Percentiles rank a stretch among this genome's conserved stretches.
Evolutionary conservation across 1,140 invertebrate genomes (phyloP).

Genomic region (Drosophila athabasca): DNA sequence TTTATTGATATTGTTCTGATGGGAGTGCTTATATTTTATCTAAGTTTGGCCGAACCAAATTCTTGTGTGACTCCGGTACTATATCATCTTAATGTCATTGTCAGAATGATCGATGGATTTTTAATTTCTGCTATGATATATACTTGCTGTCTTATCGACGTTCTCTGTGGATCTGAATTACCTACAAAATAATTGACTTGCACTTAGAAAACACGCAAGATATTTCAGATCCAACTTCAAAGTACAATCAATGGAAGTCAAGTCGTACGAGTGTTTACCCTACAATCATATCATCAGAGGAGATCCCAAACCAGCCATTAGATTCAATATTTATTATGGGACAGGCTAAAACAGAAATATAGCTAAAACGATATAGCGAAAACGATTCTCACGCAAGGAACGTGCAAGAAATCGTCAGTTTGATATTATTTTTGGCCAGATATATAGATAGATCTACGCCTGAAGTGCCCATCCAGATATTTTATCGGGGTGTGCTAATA

Average conservation of each 20-base stretch:
- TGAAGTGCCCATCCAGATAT: slow-evolving; percentile 24
- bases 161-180: slow-evolving; percentile 21
- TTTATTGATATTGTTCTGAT: slow-evolving; percentile 1
- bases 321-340: slow-evolving; percentile 39
- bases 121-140: slow-evolving; percentile 6
- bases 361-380: slow-evolving; percentile 25
- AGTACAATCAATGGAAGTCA: slow-evolving; percentile 12
- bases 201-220: not conserved
- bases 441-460: slow-evolving; percentile 19
- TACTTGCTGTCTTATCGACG: slow-evolving; percentile 24
- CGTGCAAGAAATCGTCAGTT: slow-evolving; percentile 22
- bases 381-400: slow-evolving; percentile 27
- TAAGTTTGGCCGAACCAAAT: not conserved
- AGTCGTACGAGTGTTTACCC: slow-evolving; percentile 2
- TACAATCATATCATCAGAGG: slow-evolving; percentile 14
- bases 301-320: slow-evolving; percentile 24
- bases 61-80: slow-evolving; percentile 1
- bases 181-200: not conserved
- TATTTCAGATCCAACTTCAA: not conserved
- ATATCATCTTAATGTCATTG: slow-evolving; percentile 23
- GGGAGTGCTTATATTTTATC: not conserved
- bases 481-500: slow-evolving; percentile 43
- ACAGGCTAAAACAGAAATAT: slow-evolving; percentile 1
- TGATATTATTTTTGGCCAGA: slow-evolving; percentile 62
- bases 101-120: slow-evolving; percentile 39